These are phyloP conservation scores for Holcopasites calliopsidis DNA, from an alignment of 1,140 invertebrate genomes.

Conservation along the genomic window DNA sequence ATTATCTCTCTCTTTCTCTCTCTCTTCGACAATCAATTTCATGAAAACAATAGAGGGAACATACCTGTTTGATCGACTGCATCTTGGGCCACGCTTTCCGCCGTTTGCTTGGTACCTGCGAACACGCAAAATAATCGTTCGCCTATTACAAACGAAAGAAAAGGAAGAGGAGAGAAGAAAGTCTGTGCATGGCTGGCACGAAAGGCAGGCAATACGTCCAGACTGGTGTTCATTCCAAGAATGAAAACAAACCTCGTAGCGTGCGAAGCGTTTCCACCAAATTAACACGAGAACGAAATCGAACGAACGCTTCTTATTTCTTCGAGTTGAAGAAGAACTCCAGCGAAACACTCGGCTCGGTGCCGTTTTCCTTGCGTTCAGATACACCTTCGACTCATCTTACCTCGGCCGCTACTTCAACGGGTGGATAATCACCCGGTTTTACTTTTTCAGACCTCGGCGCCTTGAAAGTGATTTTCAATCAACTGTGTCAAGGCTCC, in stretches of 20 bases:
- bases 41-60: not conserved
- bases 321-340: no score
- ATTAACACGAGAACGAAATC: not conserved
- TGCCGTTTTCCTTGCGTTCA: no score
- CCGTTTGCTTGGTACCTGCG: constrained; percentile 38
- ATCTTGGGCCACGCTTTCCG: constrained; percentile 54
- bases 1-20: no score
- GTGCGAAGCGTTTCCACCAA: not conserved
- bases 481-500: no score
- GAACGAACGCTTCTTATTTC: not conserved
- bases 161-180: not conserved
- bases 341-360: no score
- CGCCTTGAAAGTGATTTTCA: no score
- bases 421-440: no score
- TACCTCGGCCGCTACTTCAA: no score
- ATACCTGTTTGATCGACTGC: constrained; percentile 64
- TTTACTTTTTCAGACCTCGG: no score
- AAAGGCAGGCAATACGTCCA: not conserved
- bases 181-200: not conserved
- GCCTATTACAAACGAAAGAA: not conserved
- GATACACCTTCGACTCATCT: no score
- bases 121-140: constrained; percentile 17
- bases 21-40: not conserved
- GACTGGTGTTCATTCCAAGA: constrained; percentile 12
- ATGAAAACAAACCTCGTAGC: constrained; percentile 19